Base-by-base conservation (phyloP, 2,113 vertebrate genomes). In the Leptocoma aspasia region DNA sequence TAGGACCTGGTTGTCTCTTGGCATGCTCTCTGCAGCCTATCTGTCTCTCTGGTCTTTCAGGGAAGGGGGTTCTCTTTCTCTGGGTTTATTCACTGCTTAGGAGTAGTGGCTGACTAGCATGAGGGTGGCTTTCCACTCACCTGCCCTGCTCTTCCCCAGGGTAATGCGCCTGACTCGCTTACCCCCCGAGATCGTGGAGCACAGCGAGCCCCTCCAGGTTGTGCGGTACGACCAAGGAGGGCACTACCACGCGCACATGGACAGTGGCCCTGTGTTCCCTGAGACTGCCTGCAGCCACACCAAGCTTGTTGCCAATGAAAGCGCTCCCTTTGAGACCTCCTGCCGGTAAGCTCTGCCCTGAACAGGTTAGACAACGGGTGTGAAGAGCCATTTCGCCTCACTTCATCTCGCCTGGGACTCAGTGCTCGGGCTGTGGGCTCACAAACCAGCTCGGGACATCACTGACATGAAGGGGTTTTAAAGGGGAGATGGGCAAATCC, bases 151-250 rank as follows among this genome's bases (percentile, higher is more conserved):
- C 56, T 66, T 61, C 82, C 82, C 85, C 96, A 99, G 99, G 96
- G 98, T 99, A 35, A 99, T 98, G 77, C 98, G 97, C 73, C 98
- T 99, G 95, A 99, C 99, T 33, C 99, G 97, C 86, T 97, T 99
- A 94, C 99, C 99, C 21, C 97, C 98, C 0, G 97, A 98, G 81
- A 97, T 99, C 13, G 98, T 99, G 80, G 99, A 99, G 93, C 98
- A 99, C 96, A 99, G 99, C 2, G 99, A 99, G 96, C 99, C 99
- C 0, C 97, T 99, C 88, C 99, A 99, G 96, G 99, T 99, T 24
- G 98, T 99, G 90, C 98, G 98, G 33, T 99, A 99, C 0, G 98
- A 99, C 75, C 98, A 98, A 50, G 98, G 99, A 64, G 99, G 99
- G 49, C 99, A 99, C 97, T 99, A 99, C 94, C 98, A 99, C 6